These are phyloP conservation scores for Sarcoramphus papa DNA, from an alignment of 2,797 vertebrate genomes.

Conservation along the genomic window DNA sequence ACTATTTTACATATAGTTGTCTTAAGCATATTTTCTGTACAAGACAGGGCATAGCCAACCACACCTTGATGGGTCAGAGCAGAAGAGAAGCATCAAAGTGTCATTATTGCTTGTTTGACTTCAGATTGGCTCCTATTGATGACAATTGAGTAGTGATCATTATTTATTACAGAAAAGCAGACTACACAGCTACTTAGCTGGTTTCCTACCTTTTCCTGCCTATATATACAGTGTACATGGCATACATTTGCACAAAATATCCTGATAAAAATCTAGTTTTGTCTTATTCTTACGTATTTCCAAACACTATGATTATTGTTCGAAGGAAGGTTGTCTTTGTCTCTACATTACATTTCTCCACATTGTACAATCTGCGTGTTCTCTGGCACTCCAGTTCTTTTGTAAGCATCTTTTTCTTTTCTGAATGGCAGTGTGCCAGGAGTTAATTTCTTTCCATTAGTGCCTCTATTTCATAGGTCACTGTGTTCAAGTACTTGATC, in stretches of 20 bases:
- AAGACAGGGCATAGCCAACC: not conserved
- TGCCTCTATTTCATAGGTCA: not conserved
- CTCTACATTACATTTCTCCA: not conserved
- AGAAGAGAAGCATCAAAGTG: not conserved
- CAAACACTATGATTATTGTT: not conserved
- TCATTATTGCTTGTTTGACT: not conserved
- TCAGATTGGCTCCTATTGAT: not conserved
- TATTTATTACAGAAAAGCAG: not conserved
- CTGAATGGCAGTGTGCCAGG: not conserved
- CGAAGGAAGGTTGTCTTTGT: not conserved
- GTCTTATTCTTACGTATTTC: not conserved
- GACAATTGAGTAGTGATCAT: not conserved
- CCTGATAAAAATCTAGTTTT: not conserved
- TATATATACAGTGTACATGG: not conserved
- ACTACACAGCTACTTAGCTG: not conserved
- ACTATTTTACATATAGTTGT: not conserved
- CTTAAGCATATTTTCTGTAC: not conserved
- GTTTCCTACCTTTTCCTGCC: not conserved
- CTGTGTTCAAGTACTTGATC: not conserved
- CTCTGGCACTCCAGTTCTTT: not conserved
- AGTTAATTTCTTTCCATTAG: not conserved
- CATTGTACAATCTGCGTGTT: not conserved
- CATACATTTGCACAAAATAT: not conserved
- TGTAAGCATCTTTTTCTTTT: not conserved
- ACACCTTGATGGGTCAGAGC: not conserved